These are phyloP conservation scores for Gobionotothen gibberifrons DNA, from an alignment of 2,797 vertebrate species.

Conservation along the genomic window DNA sequence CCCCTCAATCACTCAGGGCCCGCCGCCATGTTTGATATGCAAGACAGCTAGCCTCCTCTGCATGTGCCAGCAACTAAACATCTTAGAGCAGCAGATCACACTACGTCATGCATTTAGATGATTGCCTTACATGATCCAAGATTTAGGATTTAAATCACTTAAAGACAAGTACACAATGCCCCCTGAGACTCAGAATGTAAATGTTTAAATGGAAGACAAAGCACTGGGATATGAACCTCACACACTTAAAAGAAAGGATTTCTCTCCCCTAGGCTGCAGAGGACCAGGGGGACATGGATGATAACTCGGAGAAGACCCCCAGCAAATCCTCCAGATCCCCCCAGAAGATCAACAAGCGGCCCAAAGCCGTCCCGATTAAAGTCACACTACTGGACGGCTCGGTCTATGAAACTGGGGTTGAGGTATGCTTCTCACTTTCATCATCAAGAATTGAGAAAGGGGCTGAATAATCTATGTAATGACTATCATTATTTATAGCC, in stretches of 20 bases:
- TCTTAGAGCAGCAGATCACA: constrained; percentile 46
- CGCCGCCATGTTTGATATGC: constrained; percentile 73
- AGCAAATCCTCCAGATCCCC: constrained; percentile 97
- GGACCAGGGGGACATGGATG: constrained; percentile 91
- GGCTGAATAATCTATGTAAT: background rate
- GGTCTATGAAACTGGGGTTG: constrained; percentile 92
- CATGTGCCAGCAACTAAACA: constrained; percentile 56
- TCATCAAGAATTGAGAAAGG: background rate
- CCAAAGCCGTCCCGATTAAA: constrained; percentile 92
- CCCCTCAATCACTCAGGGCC: constrained; percentile 62
- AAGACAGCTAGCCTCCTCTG: constrained; percentile 46
- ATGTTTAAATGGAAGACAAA: constrained; percentile 36
- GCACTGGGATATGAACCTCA: background rate
- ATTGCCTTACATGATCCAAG: constrained; percentile 41
- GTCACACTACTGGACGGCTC: constrained; percentile 93
- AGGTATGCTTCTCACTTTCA: constrained; percentile 82
- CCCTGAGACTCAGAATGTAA: constrained; percentile 13
- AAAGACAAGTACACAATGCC: constrained; percentile 21
- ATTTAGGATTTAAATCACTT: constrained; percentile 36
- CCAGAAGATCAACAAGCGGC: constrained; percentile 92
- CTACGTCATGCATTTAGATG: constrained; percentile 41
- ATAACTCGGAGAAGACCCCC: constrained; percentile 94
- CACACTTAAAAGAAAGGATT: constrained; percentile 45
- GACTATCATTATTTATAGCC: background rate
- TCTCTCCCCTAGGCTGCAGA: constrained; percentile 79